Conservation (phyloP, 1,140 invertebrate species). For the Pemphigus obesinymphae region DNA sequence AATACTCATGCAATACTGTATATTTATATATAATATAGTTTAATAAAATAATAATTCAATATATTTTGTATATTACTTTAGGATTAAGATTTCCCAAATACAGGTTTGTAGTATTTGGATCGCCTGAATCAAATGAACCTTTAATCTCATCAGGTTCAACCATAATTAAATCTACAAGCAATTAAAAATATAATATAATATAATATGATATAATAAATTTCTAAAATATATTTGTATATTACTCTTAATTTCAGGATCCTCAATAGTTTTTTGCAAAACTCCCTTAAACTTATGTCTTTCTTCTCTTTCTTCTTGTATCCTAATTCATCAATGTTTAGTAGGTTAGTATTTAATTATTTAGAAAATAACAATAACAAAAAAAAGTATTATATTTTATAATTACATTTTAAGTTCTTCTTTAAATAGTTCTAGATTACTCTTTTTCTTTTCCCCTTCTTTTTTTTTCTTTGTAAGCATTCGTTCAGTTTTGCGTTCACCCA, state of each 20-base stretch:
- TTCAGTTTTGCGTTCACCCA: slow-evolving; percentile 57
- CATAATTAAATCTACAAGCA: slow-evolving; percentile 36
- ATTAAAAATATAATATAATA: slow-evolving; percentile 34
- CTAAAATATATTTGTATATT: not conserved
- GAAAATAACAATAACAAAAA: not conserved
- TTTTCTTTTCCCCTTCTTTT: slow-evolving; percentile 81
- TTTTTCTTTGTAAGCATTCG: slow-evolving; percentile 72
- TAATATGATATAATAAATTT: not conserved
- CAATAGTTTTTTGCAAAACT: slow-evolving; percentile 54
- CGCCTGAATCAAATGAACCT: slow-evolving; percentile 87
- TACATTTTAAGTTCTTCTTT: slow-evolving; percentile 90
- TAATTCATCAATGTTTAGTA: slow-evolving; percentile 50
- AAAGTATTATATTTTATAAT: slow-evolving; percentile 46
- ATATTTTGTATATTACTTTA: slow-evolving; percentile 60
- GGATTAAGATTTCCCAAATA: slow-evolving; percentile 96
- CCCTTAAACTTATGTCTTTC: slow-evolving; percentile 88
- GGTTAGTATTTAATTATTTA: slow-evolving; percentile 26
- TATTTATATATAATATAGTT: too few species aligned
- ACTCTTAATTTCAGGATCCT: slow-evolving; percentile 45
- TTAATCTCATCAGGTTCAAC: slow-evolving; percentile 48
- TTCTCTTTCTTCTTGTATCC: slow-evolving; percentile 94
- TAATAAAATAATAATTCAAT: not conserved
- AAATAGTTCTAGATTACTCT: slow-evolving; percentile 94
- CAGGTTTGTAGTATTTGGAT: slow-evolving; percentile 96
- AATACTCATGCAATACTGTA: too few species aligned